These are phyloP conservation scores for Muricea muricata DNA, from an alignment of 92 coral and sea anemone genomes.

Conservation along the genomic window DNA sequence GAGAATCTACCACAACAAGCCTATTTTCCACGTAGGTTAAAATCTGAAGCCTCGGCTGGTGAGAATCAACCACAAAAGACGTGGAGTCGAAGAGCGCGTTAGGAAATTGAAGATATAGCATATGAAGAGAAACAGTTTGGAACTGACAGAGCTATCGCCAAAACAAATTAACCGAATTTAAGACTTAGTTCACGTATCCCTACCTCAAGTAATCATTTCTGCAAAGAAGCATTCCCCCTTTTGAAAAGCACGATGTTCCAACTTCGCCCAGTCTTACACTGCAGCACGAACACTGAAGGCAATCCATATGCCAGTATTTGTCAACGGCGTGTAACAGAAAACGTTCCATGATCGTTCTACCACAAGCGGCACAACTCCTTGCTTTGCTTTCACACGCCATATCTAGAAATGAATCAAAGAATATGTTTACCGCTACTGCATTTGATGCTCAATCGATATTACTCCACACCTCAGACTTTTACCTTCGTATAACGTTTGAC, in stretches of 20 bases:
- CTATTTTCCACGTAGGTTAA: too few relatives aligned
- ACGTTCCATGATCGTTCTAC: constrained; percentile 89
- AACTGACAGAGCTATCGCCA: background rate
- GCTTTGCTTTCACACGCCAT: constrained; percentile 52
- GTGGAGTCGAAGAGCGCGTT: background rate
- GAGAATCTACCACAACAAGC: too few relatives aligned
- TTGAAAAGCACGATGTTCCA: constrained; percentile 92
- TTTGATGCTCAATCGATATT: too few relatives aligned
- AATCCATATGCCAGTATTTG: constrained; percentile 96
- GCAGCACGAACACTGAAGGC: constrained; percentile 97
- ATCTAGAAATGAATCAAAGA: background rate
- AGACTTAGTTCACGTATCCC: too few relatives aligned
- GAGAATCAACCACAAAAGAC: background rate
- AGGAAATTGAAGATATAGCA: constrained; percentile 2
- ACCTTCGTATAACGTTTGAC: too few relatives aligned
- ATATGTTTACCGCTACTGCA: background rate
- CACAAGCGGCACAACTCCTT: constrained; percentile 90
- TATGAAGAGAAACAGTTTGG: background rate
- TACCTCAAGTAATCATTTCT: constrained; percentile 96
- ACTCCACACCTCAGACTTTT: too few relatives aligned
- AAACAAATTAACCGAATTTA: too few relatives aligned
- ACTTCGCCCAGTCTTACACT: constrained; percentile 93
- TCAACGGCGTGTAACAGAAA: constrained; percentile 92
- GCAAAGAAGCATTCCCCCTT: constrained; percentile 97
- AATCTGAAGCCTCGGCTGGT: too few relatives aligned